Evolutionary conservation across 2,113 vertebrate species (phyloP).

Genomic region (Chamaetylas fuelleborni): DNA sequence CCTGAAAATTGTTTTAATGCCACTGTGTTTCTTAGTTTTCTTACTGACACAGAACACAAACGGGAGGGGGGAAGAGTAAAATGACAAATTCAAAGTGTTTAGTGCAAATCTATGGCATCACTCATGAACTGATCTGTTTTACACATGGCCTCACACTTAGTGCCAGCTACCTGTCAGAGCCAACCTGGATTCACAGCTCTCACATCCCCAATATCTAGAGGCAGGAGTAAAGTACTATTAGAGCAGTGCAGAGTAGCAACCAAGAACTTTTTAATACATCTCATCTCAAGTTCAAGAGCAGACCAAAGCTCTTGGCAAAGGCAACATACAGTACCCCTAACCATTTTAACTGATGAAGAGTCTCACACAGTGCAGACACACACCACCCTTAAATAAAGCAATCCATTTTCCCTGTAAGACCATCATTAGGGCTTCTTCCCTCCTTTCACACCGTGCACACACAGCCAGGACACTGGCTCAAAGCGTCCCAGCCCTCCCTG

Average conservation of each 20-base stretch:
- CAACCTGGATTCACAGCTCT: not conserved
- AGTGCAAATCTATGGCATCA: no score
- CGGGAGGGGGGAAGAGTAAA: no score
- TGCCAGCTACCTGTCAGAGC: not conserved
- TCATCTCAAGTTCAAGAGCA: not conserved
- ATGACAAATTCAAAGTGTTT: no score
- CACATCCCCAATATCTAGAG: not conserved
- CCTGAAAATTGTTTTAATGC: no score
- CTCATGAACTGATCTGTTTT: no score
- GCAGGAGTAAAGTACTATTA: accelerated
- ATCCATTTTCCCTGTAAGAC: accelerated
- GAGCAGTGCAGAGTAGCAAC: not conserved
- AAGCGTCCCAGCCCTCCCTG: not conserved
- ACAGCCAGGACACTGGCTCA: not conserved
- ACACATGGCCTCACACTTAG: no score
- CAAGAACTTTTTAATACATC: not conserved
- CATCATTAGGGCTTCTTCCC: accelerated
- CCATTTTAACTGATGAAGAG: no score
- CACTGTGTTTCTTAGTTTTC: no score
- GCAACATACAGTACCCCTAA: accelerated
- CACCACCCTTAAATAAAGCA: accelerated
- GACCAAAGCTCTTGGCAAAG: not conserved
- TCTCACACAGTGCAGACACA: no score
- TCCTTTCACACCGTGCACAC: not conserved
- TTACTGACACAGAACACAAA: no score